Conservation (phyloP, 2,797 vertebrate species). For the Notolabrus celidotus region DNA sequence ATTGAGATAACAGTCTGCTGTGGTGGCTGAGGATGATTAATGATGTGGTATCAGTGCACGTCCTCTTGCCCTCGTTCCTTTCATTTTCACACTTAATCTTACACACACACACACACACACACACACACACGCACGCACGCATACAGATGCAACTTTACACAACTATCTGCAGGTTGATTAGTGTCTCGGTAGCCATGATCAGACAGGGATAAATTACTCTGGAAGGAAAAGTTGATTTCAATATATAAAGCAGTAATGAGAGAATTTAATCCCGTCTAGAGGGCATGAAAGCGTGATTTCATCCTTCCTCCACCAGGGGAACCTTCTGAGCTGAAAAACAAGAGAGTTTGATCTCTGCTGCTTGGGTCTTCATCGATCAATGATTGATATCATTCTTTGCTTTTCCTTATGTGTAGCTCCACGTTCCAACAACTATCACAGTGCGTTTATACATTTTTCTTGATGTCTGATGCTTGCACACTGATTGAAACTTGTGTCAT, state of each 20-base stretch:
- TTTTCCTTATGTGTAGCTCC: not conserved
- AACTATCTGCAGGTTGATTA: conserved; percentile 26
- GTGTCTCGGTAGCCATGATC: conserved; percentile 6
- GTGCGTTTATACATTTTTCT: not conserved
- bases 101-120: conserved; percentile 17
- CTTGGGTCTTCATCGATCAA: not conserved
- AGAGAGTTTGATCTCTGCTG: not conserved
- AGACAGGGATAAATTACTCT: conserved; percentile 41
- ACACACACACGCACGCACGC: not conserved
- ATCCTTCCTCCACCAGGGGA: too few species aligned
- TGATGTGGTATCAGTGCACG: conserved; percentile 27
- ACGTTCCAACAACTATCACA: too few species aligned
- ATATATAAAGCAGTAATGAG: conserved; percentile 7
- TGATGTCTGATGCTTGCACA: conserved; percentile 6
- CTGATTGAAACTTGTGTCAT: not conserved
- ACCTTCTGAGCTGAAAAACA: too few species aligned
- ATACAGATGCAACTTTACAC: conserved; percentile 6
- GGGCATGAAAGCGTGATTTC: conserved; percentile 6
- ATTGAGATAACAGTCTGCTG: conserved; percentile 47
- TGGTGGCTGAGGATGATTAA: conserved; percentile 47
- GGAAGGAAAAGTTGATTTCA: conserved; percentile 5
- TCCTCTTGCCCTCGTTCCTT: conserved; percentile 1
- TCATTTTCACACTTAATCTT: not conserved
- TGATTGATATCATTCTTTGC: not conserved
- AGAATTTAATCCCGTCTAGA: conserved; percentile 25